These are phyloP conservation scores for Apantesis nais DNA, from an alignment of 2,888 invertebrate species.

Conservation along the genomic window DNA sequence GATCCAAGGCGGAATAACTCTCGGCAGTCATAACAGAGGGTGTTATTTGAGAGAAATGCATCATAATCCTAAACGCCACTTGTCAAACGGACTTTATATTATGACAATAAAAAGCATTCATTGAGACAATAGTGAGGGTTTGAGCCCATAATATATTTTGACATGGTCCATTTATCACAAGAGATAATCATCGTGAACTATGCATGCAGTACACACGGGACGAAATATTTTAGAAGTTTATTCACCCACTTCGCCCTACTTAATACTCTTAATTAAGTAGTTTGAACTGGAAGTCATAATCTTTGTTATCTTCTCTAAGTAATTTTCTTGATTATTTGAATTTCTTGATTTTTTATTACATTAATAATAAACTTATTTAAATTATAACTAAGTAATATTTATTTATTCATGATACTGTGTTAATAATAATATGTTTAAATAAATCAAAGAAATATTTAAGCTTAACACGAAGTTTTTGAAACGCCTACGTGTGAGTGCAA, in stretches of 20 bases:
- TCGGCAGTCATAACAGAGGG: slow-evolving; percentile 59
- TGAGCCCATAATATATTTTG: slow-evolving; percentile 80
- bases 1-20: slow-evolving; percentile 66
- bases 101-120: slow-evolving; percentile 83
- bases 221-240: slow-evolving; percentile 74
- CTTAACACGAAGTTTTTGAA: slow-evolving; percentile 24
- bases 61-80: slow-evolving; percentile 79
- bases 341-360: not conserved
- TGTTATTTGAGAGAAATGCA: slow-evolving; percentile 63
- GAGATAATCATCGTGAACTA: slow-evolving; percentile 76
- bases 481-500: slow-evolving; percentile 35
- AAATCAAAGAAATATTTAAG: not conserved
- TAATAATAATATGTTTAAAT: not conserved
- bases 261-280: slow-evolving; percentile 57
- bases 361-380: not conserved
- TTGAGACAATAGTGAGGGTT: slow-evolving; percentile 83
- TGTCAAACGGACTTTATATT: slow-evolving; percentile 77
- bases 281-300: slow-evolving; percentile 46
- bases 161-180: slow-evolving; percentile 82
- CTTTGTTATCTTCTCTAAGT: slow-evolving; percentile 43
- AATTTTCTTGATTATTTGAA: slow-evolving; percentile 32
- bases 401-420: too few species aligned
- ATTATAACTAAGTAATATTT: not conserved
- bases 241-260: slow-evolving; percentile 68
- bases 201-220: slow-evolving; percentile 63